Conservation (phyloP, 2,888 invertebrate species). For the Drosophila atroscutellata region DNA sequence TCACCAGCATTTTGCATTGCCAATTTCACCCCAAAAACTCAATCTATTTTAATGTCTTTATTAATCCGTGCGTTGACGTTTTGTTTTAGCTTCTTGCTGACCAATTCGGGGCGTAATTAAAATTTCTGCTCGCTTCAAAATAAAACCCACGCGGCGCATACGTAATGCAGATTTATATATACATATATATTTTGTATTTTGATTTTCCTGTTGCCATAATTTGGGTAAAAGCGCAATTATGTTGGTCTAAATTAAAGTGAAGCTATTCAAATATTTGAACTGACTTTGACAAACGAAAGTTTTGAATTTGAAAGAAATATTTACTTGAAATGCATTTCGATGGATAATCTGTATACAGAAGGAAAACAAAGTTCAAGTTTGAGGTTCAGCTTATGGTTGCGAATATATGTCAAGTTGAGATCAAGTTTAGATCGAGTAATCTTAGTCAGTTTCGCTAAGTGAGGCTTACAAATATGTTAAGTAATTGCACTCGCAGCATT, state of each 20-base stretch:
- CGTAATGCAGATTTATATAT: conserved; percentile 45
- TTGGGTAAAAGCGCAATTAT: conserved; percentile 69
- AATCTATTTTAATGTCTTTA: conserved; percentile 53
- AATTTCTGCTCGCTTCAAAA: conserved; percentile 63
- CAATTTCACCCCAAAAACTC: conserved; percentile 16
- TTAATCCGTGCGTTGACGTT: conserved; percentile 27
- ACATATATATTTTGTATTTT: background rate
- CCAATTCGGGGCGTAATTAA: conserved; percentile 61
- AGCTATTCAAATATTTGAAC: background rate
- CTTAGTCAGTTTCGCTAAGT: background rate
- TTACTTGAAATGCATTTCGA: no score
- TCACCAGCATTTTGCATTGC: background rate
- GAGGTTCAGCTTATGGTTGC: background rate
- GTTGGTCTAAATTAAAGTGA: conserved; percentile 1
- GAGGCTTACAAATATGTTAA: background rate
- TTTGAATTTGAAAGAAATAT: background rate
- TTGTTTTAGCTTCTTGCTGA: conserved; percentile 4
- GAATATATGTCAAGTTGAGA: conserved; percentile 6
- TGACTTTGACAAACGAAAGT: conserved; percentile 32
- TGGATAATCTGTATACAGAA: no score
- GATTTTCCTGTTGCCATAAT: conserved; percentile 21
- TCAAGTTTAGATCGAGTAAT: background rate
- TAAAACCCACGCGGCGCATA: conserved; percentile 44
- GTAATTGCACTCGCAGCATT: conserved; percentile 1
- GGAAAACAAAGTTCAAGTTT: background rate